Evolutionary conservation across 2,113 vertebrate genomes (phyloP).

Genomic region (Sturnira hondurensis): DNA sequence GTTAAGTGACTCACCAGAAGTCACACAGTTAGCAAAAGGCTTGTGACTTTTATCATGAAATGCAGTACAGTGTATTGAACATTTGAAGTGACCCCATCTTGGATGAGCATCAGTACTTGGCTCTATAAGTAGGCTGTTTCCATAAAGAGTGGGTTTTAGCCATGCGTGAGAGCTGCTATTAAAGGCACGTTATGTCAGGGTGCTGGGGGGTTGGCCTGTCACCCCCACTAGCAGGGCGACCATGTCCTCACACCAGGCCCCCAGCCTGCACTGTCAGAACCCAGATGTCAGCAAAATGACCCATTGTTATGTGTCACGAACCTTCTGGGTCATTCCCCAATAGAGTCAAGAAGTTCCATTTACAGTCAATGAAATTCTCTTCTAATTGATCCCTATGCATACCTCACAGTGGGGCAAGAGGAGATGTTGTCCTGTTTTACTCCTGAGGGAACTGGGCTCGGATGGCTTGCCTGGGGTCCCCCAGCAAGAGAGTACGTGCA

Average conservation of each 20-base stretch:
- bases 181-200: background rate
- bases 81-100: background rate
- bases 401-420: background rate
- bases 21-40: background rate
- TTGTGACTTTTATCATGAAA: background rate
- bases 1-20: background rate
- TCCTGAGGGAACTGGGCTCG: background rate
- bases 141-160: background rate
- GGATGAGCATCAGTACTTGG: background rate
- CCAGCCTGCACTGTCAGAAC: background rate
- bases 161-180: background rate
- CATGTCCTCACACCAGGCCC: background rate
- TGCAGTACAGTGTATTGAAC: background rate
- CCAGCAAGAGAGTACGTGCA: background rate
- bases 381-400: background rate
- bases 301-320: background rate
- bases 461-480: background rate
- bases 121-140: background rate
- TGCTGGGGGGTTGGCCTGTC: background rate
- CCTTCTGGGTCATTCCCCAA: conserved; percentile 5
- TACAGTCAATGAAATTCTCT: background rate
- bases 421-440: background rate
- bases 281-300: background rate
- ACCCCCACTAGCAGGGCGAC: background rate
- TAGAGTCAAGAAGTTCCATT: background rate